These are phyloP conservation scores for Scalopus aquaticus DNA, from an alignment of 2,113 vertebrate genomes.

Conservation along the genomic window DNA sequence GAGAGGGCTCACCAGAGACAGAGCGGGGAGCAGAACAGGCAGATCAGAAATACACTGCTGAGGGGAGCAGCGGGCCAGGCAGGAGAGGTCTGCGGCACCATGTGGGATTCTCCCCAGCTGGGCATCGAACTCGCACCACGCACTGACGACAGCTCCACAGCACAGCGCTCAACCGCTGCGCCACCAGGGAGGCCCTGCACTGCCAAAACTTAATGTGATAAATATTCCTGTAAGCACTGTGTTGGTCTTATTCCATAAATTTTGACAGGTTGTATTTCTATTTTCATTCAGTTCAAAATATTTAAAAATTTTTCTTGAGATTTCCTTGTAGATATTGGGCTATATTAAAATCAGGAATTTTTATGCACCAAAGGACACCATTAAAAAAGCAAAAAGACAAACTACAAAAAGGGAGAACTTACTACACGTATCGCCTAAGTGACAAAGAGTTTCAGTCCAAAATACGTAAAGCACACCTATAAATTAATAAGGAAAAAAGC, in stretches of 20 bases:
- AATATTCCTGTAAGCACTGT: not conserved
- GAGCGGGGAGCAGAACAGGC: no score
- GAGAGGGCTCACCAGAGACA: no score
- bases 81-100: no score
- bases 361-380: not conserved
- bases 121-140: no score
- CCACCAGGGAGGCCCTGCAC: no score
- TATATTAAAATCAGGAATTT: not conserved
- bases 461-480: not conserved
- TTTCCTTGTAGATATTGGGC: not conserved
- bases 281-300: slow-evolving; percentile 42
- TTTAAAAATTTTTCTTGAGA: not conserved
- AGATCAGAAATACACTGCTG: no score
- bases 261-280: not conserved
- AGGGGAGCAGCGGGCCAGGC: no score
- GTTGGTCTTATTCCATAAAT: not conserved
- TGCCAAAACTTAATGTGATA: no score
- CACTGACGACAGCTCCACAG: no score
- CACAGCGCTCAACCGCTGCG: no score
- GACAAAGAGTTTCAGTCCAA: not conserved
- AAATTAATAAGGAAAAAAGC: slow-evolving; percentile 28
- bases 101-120: no score
- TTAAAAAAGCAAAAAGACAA: slow-evolving; percentile 15
- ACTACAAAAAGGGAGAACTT: not conserved
- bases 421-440: not conserved